Base-by-base conservation (phyloP, 2,113 vertebrate genomes). In the Chrysemys picta region DNA sequence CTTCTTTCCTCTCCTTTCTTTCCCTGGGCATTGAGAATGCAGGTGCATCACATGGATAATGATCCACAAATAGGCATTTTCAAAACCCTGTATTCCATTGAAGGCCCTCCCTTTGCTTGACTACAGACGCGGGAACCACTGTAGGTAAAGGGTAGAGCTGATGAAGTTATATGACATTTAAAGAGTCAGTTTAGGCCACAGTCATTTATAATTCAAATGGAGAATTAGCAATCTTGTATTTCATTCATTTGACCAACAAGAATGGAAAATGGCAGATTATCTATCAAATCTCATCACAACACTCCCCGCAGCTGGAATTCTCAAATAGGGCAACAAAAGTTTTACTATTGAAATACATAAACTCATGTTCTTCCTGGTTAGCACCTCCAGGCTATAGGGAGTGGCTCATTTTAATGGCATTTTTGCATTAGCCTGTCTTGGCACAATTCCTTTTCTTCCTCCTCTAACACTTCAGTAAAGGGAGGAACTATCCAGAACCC, bases 161-260 rank as follows among this genome's bases (percentile, higher is more conserved):
- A 91, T 78, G 83, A 72, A 89, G 80, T 21, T 59, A 19, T 59
- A 62, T 8, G 76, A 35, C 13, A 76, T 42, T 91, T 85, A 25
- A 94, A 87, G 82, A 88, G 93, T 78, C 72, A 8, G 29, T 49
- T 85, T 62, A 89, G 95, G 95, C 91, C 82, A 85, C 82, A 91
- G 85, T n/a, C 79, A 94, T 42, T 65, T 45, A 53, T 47, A 42
- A 93, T 86, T 80, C 94, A 49, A 56, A 90, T 56, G 13, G 87
- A 85, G 91, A 1, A 84, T 91, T 62, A 45, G 88, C 52, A 82
- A 82, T 62, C 79, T 86, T 76, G 53, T 85, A 78, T 87, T 88
- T 72, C 81, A 50, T 87, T 10, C 79, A 9, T 85, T 80, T 87
- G 94, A 84, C 87, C 91, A 57, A 87, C 90, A 72, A 91, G 84